Conservation (phyloP, 2,113 vertebrate species). For the Globicephala melas region DNA sequence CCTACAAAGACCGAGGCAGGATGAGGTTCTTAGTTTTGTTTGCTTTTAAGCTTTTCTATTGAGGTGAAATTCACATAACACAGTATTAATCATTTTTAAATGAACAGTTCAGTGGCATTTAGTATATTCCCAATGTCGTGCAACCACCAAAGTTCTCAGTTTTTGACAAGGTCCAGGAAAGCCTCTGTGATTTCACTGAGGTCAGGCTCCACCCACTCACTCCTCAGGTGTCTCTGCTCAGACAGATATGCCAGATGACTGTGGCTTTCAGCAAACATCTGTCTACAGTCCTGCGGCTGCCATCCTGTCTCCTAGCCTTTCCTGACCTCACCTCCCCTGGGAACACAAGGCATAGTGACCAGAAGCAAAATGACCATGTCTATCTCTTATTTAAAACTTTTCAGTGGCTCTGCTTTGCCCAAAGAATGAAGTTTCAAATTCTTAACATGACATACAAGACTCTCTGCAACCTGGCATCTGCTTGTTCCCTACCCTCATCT, state of each 20-base stretch:
- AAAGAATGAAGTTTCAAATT: conserved; percentile 23
- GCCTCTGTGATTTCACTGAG: background rate
- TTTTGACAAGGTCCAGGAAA: conserved; percentile 9
- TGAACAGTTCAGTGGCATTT: background rate
- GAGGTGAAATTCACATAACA: background rate
- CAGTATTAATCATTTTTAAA: conserved; percentile 4
- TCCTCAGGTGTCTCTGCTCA: background rate
- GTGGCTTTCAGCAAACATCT: background rate
- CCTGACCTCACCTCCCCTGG: background rate
- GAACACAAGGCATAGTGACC: background rate
- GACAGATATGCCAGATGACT: background rate
- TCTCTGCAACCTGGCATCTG: background rate
- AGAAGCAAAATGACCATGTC: conserved; percentile 1
- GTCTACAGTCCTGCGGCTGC: background rate
- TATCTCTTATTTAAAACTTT: conserved; percentile 28
- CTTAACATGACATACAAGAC: background rate
- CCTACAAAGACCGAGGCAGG: background rate
- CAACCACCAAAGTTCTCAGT: background rate
- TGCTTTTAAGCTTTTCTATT: background rate
- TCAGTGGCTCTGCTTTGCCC: background rate
- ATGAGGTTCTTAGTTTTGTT: background rate
- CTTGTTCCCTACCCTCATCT: background rate
- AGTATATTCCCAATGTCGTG: background rate
- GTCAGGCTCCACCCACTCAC: background rate
- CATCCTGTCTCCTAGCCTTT: conserved; percentile 4